These are phyloP conservation scores for Linurgus olivaceus DNA, from an alignment of 2,797 vertebrate genomes.

Conservation along the genomic window DNA sequence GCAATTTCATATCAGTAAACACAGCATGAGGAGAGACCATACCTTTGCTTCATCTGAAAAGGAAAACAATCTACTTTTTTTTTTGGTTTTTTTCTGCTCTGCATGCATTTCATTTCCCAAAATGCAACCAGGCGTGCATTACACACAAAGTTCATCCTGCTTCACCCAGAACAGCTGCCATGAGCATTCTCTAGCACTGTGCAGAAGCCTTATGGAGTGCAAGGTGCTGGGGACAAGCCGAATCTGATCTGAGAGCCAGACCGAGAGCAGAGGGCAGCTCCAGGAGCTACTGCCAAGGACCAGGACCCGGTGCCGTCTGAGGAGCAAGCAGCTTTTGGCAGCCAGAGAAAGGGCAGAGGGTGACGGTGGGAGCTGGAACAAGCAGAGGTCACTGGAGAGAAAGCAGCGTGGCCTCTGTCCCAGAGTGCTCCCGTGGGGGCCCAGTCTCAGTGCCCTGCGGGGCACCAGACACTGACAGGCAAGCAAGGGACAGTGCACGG, in stretches of 20 bases:
- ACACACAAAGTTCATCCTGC: slow-evolving; percentile 52
- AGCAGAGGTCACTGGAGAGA: slow-evolving; percentile 60
- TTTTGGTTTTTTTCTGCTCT: slow-evolving; percentile 31
- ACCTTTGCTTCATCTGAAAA: slow-evolving; percentile 77
- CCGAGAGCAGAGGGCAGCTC: slow-evolving; percentile 65
- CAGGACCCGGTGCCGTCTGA: not conserved
- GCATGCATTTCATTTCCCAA: slow-evolving; percentile 80
- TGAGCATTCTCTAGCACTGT: slow-evolving; percentile 66
- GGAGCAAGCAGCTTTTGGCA: slow-evolving; percentile 77
- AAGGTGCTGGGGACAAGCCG: slow-evolving; percentile 25
- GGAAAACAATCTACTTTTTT: slow-evolving; percentile 67
- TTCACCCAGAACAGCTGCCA: slow-evolving; percentile 48
- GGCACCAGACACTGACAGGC: slow-evolving; percentile 71
- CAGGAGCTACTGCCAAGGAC: slow-evolving; percentile 21
- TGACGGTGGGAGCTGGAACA: slow-evolving; percentile 69
- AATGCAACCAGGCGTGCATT: slow-evolving; percentile 76
- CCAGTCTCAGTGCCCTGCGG: slow-evolving; percentile 69
- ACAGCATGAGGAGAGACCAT: slow-evolving; percentile 66
- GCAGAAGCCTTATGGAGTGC: slow-evolving; percentile 77
- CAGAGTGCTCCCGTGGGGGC: slow-evolving; percentile 19
- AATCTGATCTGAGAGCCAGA: slow-evolving; percentile 50
- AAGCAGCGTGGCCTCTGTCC: slow-evolving; percentile 72
- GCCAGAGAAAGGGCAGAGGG: slow-evolving; percentile 67
- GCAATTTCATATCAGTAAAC: slow-evolving; percentile 29
- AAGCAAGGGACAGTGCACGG: slow-evolving; percentile 64